Base-by-base conservation (phyloP, 2,797 vertebrate species). In the Cryptoprocta ferox region DNA sequence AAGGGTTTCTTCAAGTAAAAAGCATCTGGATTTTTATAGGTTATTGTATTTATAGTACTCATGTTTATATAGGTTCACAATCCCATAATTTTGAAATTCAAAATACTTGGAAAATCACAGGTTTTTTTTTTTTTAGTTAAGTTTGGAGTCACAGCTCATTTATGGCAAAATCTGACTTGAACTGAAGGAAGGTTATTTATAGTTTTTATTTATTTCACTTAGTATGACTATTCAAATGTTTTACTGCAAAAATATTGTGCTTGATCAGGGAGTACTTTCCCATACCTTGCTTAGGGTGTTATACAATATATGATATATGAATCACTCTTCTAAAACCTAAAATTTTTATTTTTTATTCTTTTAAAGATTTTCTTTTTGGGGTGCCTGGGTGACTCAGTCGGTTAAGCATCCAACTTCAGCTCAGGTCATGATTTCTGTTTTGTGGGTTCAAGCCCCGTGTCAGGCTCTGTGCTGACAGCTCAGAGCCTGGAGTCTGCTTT, bases 131-230 rank as follows among this genome's bases (percentile, higher is more conserved):
- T 65, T 59, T 87, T 15, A 21, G 11, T 7, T 48, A 89, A 92
- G 28, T 53, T 13, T 83, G 37, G 78, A 89, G 16, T 7, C 15
- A 28, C 37, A 92, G 87, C 11, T 83, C 37, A 75, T 37, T 75
- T 88, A 59, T 59, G 45, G 30, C 53, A 91, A 95, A 92, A 71
- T 83, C 3, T 45, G 61, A 93, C 16, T 92, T 95, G 68, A 79
- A 86, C 56, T 56, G 75, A 90, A 37, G 26, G 50, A n/a, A 56
- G 21, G 6, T 48, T 82, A 92, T 28, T 95, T 92, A 50, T 14
- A 24, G 24, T 78, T 70, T 70, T 80, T 42, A 78, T 63, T 93
- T 68, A 92, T 76, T 89, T 84, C 10, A 89, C 32, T 82, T 82
- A 15, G 37, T 37, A 48, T 39, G 35, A 73, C 70, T 56, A 90